Evolutionary conservation across 2,888 invertebrate species (phyloP).

Genomic region (Macaria notata): DNA sequence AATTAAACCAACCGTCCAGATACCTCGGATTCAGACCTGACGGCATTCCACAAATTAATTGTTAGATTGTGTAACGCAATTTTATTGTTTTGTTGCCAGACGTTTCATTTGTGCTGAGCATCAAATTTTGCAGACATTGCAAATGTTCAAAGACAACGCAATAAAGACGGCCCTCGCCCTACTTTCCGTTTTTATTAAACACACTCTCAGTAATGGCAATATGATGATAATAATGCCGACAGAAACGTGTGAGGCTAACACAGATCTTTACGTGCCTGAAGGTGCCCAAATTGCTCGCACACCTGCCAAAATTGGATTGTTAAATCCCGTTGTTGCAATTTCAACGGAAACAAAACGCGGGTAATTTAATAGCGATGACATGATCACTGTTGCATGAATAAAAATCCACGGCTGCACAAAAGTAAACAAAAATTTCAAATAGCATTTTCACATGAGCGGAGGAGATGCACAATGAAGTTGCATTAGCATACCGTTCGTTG

Average conservation of each 20-base stretch:
- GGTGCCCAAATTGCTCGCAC: conserved; percentile 12
- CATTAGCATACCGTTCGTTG: conserved; percentile 6
- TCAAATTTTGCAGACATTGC: too few relatives aligned
- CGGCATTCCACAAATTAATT: conserved; percentile 49
- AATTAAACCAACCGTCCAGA: conserved; percentile 52
- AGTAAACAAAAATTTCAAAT: conserved; percentile 16
- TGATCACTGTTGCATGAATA: conserved; percentile 29
- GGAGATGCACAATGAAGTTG: conserved; percentile 10
- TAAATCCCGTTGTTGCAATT: conserved; percentile 37
- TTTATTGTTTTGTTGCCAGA: conserved; percentile 15
- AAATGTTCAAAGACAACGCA: too few relatives aligned
- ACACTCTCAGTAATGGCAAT: neutral
- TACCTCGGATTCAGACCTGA: conserved; percentile 35
- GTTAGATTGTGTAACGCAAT: conserved; percentile 26
- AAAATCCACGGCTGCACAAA: conserved; percentile 35
- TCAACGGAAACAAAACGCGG: conserved; percentile 33
- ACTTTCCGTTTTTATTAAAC: too few relatives aligned
- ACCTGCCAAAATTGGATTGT: conserved; percentile 35
- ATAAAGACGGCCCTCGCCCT: too few relatives aligned
- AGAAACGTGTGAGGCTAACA: conserved; percentile 16
- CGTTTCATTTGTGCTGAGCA: neutral
- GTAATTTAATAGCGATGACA: conserved; percentile 32
- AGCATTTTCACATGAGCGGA: conserved; percentile 4
- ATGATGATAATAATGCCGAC: conserved; percentile 6
- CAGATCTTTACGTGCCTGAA: conserved; percentile 11